phyloP scores from a whole-genome alignment of 2,113 vertebrate species.

The Ardeotis arabs region DNA sequence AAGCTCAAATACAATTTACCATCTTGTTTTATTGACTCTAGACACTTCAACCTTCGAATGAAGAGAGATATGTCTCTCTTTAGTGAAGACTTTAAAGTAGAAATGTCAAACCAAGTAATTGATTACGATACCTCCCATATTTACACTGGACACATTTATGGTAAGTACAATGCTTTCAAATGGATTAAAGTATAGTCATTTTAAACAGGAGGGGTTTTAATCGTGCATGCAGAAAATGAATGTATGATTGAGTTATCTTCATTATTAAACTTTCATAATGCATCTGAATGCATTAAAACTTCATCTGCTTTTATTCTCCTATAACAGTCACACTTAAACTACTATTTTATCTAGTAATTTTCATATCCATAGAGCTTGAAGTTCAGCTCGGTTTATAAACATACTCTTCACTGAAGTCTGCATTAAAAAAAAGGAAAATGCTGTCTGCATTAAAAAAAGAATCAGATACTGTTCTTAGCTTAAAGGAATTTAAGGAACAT shows the following conservation, averaged over 20 bases:
- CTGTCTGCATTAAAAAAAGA: neutral
- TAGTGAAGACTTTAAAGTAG: conserved; percentile 88
- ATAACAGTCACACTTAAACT: neutral
- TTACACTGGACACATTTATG: conserved; percentile 94
- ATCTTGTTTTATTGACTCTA: conserved; percentile 61
- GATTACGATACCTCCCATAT: conserved; percentile 94
- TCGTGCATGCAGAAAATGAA: neutral
- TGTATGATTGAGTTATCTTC: neutral
- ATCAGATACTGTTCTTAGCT: neutral
- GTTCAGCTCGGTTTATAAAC: neutral
- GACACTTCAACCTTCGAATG: conserved; percentile 94
- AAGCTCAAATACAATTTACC: conserved; percentile 5
- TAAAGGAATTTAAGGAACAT: neutral
- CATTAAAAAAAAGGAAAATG: neutral
- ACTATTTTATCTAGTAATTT: neutral
- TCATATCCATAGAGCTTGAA: neutral
- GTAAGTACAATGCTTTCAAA: conserved; percentile 76
- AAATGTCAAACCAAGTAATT: conserved; percentile 83
- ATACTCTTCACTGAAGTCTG: neutral
- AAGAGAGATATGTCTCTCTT: conserved; percentile 91
- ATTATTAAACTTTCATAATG: neutral
- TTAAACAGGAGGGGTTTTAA: neutral
- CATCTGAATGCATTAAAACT: neutral
- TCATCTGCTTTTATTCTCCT: neutral
- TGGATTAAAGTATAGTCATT: neutral